Base-by-base conservation (phyloP, 2,888 invertebrate species). In the Caenorhabditis doughertyi region DNA sequence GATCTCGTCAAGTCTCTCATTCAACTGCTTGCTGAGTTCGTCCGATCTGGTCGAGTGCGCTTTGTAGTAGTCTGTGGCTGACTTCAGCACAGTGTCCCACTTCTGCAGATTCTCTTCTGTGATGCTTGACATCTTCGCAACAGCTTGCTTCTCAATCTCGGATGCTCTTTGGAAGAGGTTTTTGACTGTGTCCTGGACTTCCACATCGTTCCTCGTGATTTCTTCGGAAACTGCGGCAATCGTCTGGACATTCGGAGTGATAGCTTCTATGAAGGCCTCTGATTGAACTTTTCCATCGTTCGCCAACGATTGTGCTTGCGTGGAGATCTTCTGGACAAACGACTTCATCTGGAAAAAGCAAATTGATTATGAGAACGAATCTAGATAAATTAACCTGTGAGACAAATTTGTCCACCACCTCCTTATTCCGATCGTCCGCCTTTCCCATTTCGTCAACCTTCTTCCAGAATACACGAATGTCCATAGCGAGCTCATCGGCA, bases 401-500 rank as follows among this genome's bases (percentile, higher is more conserved):
- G 0, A 53, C 39, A 21, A 83, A 70, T 11, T 4, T 9, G 4
- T 70, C 32, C 13, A 73, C 42, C 2, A 25, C 56, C 2, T 23
- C 29, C 42, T 64, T 55, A 55, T 83, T 79, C 9, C 5, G n/a
- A 3, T 79, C 70, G 25, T 74, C 60, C 1, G 73, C 70, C 9
- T 25, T 29, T 18, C 51, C 60, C 83, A 83, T 83, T n/a, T 74
- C 65, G 44, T 81, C 84, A 1, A 84, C 71, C 42, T 84, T 84
- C 9, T 44, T 39, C 84, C 81, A 79, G 23, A 67, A 71, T 13
- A 56, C 64, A 8, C 35, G n/a, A 42, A 84, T 16, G 60, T 84
- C 79, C 0, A 60, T 58, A 13, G 23, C 23, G 55, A 72, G 56
- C 13, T 84, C 71, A 3, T 68, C 64, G n/a, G 84, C 84, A 4